Conservation (phyloP, 2,888 invertebrate species). For the Cyaniris semiargus region DNA sequence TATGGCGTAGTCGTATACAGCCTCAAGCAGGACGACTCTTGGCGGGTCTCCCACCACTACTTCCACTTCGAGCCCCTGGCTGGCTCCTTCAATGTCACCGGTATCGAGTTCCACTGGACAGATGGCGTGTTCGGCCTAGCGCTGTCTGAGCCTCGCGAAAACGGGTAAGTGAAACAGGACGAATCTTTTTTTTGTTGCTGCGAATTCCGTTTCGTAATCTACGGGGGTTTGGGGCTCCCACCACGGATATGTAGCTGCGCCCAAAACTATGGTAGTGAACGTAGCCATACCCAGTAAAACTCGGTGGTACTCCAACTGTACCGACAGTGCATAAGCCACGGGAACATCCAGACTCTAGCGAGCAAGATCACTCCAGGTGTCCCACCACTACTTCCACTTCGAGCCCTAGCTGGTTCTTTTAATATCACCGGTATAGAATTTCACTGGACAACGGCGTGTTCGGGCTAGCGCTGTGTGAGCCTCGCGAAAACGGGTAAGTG, state of each 20-base stretch:
- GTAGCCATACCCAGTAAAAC: slow-evolving; percentile 55
- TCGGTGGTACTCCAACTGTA: no score
- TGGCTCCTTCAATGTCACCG: slow-evolving; percentile 88
- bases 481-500: slow-evolving; percentile 77
- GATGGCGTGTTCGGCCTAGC: slow-evolving; percentile 90
- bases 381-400: slow-evolving; percentile 87
- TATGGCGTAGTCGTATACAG: slow-evolving; percentile 90
- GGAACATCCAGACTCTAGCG: no score
- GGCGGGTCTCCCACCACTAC: slow-evolving; percentile 83
- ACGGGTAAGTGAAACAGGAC: slow-evolving; percentile 65
- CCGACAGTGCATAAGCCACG: no score
- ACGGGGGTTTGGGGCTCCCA: no score
- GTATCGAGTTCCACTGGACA: slow-evolving; percentile 92
- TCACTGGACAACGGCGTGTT: slow-evolving; percentile 93
- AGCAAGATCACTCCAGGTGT: slow-evolving; percentile 64
- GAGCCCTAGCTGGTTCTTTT: slow-evolving; percentile 88
- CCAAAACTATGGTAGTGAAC: no score
- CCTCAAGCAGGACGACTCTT: slow-evolving; percentile 86
- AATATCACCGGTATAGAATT: slow-evolving; percentile 89
- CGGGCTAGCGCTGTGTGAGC: slow-evolving; percentile 84
- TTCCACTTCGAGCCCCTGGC: slow-evolving; percentile 91
- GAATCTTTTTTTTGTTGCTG: slow-evolving; percentile 52
- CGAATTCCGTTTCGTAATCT: no score
- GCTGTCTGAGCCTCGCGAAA: slow-evolving; percentile 80
- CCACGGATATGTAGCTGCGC: no score